Evolutionary conservation across 37 sponge, comb jelly and placozoan species (phyloP), one percentile per base, ranked within the genome.

Genomic region (Cliona cf. orientalis): DNA sequence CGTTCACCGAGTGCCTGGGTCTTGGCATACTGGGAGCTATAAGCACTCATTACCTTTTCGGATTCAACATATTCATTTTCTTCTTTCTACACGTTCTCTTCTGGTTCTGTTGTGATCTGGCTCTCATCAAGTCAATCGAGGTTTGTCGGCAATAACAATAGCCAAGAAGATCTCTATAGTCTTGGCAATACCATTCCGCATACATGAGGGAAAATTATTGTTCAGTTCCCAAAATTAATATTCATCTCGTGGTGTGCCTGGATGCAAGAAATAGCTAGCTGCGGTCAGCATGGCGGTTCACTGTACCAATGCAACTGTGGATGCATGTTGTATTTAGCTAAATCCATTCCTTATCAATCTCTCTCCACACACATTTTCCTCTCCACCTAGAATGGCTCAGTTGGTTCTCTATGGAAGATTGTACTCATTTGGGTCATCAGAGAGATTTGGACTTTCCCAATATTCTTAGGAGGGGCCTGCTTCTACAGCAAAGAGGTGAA

Each of bases 1-100:
- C 95, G 1, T 23, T 94, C 43, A 75, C 92, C 29, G 95, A 94
- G 65, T 94, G 91, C 44, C 31, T 94, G 28, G n/a, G 83, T 0
- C 76, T 91, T 0, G 91, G 91, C 17, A 11, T 90, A 1, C 43
- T 93, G 0, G 77, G 60, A 31, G 46, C 80, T 1, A 34, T 77
- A 25, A 44, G 70, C 44, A 17, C 53, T 36, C 31, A 57, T 61
- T 39, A 49, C 56, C 63, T 86, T 32, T 43, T 86, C 25, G 55
- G 57, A 4, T 28, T 68, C 55, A 1, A 57, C 31, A 33, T 58
- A 41, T 25, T 74, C 34, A 29, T 78, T 26, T 81, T 74, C 58
- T 19, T 81, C 14, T 25, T 62, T 21, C 59, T 74, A 9, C 72
- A 84, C 66, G 1, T 40, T 11, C 33, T 33, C 19, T 40, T 79